Base-by-base conservation (phyloP, 2,888 invertebrate species). In the Meandrusa payeni region DNA sequence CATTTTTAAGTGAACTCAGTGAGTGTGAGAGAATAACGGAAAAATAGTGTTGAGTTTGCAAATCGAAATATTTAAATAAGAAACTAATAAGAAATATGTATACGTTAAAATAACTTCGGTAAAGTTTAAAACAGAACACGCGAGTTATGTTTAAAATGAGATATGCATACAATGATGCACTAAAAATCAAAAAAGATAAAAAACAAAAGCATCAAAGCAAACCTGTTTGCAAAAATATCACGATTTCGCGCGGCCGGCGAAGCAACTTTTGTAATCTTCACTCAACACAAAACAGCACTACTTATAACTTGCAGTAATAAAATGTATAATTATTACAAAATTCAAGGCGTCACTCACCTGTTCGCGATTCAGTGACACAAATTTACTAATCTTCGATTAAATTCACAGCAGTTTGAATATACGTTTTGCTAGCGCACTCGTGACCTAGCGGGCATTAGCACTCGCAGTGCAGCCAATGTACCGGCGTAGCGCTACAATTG, bases 401-500 rank as follows among this genome's bases (percentile, higher is more conserved):
- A 57, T 59, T 59, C 66, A 64, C 65, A 58, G 53, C 50, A 54
- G 57, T 63, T 64, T 61, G 41, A 64, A 67, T 68, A 57, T 58
- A 55, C 54, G 57, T 61, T 53, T 59, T 51, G 52, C 55, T 60
- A 60, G 66, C 65, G 60, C 76, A 79, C 80, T 82, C 82, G 83
- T 82, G 82, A 85, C 79, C 69, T 55, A 66, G 72, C 79, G 80
- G 77, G 76, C 80, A 81, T 80, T 81, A 78, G 60, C 80, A 79
- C 78, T 70, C 50, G 50, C 79, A 68, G 63, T 59, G 57, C 59
- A 65, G 67, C 77, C 83, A 83, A 82, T 72, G 53, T 72, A 52
- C 60, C 63, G 47, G 12, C 10, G 9, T 2, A 2, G 31, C 6
- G 9, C 17, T 7, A n/a, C n/a, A n/a, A n/a, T n/a, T n/a, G n/a